Percentiles rank a stretch among this genome's conserved stretches.
These are phyloP conservation scores for Conopomorpha cramerella DNA, from an alignment of 1,140 invertebrate species.

Conservation along the genomic window DNA sequence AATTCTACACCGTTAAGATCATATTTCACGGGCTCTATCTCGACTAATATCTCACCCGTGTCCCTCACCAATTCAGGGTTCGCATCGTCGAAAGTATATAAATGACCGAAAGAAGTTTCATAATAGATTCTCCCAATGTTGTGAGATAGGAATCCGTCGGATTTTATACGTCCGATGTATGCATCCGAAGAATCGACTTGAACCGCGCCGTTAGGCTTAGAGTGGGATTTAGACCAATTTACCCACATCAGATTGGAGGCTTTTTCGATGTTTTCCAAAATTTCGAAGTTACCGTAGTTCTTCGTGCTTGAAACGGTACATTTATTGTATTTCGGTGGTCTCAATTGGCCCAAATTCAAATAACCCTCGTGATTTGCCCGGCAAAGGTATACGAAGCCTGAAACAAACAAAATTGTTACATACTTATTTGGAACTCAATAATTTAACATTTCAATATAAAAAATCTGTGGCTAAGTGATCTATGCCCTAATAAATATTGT, in stretches of 20 bases:
- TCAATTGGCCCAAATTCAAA: constrained; percentile 71
- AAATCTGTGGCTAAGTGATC: no score
- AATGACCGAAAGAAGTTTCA: constrained; percentile 66
- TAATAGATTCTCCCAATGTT: constrained; percentile 71
- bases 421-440: not conserved
- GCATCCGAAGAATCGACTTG: constrained; percentile 51
- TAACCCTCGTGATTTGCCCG: constrained; percentile 70
- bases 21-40: constrained; percentile 77
- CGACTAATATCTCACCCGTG: constrained; percentile 75
- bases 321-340: constrained; percentile 56
- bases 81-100: constrained; percentile 68
- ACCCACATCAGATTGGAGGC: constrained; percentile 76
- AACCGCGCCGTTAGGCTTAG: constrained; percentile 68
- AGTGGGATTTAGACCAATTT: constrained; percentile 68
- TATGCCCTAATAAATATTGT: no score
- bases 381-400: constrained; percentile 73
- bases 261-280: constrained; percentile 76
- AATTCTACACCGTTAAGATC: constrained; percentile 70
- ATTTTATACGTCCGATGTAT: constrained; percentile 47
- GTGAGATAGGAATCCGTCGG: constrained; percentile 58
- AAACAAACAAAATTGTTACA: constrained; percentile 11
- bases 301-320: constrained; percentile 70
- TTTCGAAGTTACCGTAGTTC: constrained; percentile 69
- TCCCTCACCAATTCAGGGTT: constrained; percentile 63
- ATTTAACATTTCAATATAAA: not conserved